Conservation (phyloP, 2,888 invertebrate genomes). For the Orgyia antiqua region DNA sequence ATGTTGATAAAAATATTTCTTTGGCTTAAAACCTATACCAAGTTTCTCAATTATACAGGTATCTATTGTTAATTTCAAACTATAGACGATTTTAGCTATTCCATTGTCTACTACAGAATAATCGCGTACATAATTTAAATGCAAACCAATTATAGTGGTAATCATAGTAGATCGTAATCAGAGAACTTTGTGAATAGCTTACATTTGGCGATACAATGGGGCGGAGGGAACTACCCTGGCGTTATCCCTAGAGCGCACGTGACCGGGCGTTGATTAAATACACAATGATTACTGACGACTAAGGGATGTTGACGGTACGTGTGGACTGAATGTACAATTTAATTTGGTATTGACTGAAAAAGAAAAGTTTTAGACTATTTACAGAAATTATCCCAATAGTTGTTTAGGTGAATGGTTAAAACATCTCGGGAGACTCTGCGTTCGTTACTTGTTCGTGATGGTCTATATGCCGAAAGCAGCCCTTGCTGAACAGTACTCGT, state of each 20-base stretch:
- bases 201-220: constrained; percentile 29
- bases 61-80: not conserved
- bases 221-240: constrained; percentile 30
- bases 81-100: not conserved
- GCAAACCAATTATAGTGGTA: constrained; percentile 22
- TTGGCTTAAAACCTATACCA: no score
- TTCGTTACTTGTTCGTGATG: no score
- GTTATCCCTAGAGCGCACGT: constrained; percentile 37
- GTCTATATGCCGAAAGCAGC: no score
- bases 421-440: no score
- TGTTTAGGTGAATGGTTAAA: no score
- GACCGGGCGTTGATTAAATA: constrained; percentile 46
- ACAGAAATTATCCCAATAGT: no score
- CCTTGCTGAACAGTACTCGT: no score
- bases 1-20: no score
- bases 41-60: no score
- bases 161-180: constrained; percentile 28
- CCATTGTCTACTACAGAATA: constrained; percentile 2
- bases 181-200: constrained; percentile 19
- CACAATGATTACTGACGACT: constrained; percentile 32
- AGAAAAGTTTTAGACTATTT: no score
- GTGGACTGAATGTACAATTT: constrained; percentile 13
- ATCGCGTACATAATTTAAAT: constrained; percentile 16
- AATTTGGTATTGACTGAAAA: constrained; percentile 1
- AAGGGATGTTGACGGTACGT: constrained; percentile 24